Conservation (phyloP, 2,888 invertebrate species). For the Brassicogethes aeneus region DNA sequence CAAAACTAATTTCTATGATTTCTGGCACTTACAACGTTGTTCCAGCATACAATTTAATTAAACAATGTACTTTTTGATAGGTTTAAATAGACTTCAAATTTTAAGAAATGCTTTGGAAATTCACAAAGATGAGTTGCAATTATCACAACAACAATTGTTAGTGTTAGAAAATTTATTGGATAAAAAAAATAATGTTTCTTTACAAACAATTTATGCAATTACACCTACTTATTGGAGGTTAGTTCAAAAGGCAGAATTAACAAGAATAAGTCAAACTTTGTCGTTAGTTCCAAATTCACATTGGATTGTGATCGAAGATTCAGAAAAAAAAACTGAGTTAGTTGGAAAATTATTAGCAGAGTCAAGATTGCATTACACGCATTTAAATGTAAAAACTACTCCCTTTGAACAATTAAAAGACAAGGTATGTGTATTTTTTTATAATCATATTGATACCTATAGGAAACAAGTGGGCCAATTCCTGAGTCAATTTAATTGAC, state of each 20-base stretch:
- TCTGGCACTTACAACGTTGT: too few relatives aligned
- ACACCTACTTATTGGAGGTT: conserved; percentile 86
- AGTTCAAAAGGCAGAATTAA: conserved; percentile 90
- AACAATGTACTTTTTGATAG: too few relatives aligned
- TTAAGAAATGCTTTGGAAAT: conserved; percentile 28
- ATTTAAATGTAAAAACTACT: conserved; percentile 62
- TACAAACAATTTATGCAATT: conserved; percentile 68
- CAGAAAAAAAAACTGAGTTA: conserved; percentile 57
- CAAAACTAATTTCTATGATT: too few relatives aligned
- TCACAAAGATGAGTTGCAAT: conserved; percentile 32
- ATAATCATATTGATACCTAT: too few relatives aligned
- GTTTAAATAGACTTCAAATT: conserved; percentile 28
- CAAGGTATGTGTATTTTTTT: conserved; percentile 33
- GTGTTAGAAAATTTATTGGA: conserved; percentile 30
- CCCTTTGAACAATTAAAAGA: conserved; percentile 56
- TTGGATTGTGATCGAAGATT: conserved; percentile 91
- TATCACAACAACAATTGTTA: conserved; percentile 32
- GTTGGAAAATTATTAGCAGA: conserved; percentile 63
- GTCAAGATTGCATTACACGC: conserved; percentile 49
- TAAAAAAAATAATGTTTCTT: neutral
- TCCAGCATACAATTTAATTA: too few relatives aligned
- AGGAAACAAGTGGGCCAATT: too few relatives aligned
- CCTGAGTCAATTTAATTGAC: too few relatives aligned
- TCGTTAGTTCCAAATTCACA: conserved; percentile 80
- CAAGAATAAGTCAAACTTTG: conserved; percentile 81